Evolutionary conservation across 2,113 vertebrate species (phyloP), one percentile per base, ranked within the genome.

Genomic region (Alosa alosa): DNA sequence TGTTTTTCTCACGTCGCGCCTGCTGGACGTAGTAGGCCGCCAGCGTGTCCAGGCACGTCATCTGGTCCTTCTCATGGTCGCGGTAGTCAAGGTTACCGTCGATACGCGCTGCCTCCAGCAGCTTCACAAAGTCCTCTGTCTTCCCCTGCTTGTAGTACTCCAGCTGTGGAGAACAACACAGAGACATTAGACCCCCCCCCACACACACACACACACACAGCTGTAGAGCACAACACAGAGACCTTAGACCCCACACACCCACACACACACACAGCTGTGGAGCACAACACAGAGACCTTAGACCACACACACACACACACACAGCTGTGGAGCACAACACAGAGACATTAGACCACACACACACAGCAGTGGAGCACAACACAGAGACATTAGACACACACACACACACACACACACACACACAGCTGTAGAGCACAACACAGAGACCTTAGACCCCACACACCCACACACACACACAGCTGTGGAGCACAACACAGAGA

Each of bases 61-160:
- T 99, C 93, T 99, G 98, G 93, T 99, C 98, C 89, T 99, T 99
- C 89, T 99, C 98, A 75, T 99, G 98, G 91, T 99, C 98, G 93
- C 98, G 95, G 49, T 99, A 99, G 93, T 99, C 98, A 75, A 99
- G 95, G 94, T 99, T 99, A 88, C 98, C 98, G 94, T 99, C 98
- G 81, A 99, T 99, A 81, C 98, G 97, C 0, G 98, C 98, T 3
- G 98, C 98, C 91, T 99, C 98, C 90, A 99, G 94, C 81, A 99
- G 93, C 92, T 99, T 99, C 87, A 99, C 98, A 92, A 99, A 99
- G 84, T 99, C 98, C 84, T 99, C 98, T 1, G 98, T 99, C 94
- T 99, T 99, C 22, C 97, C 97, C 94, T 99, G 98, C 83, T 99
- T 99, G 96, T 97, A 99, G 92, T 99, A 99, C 88, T 99, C 98